Percentiles rank a stretch among this genome's conserved stretches.
phyloP scores from a whole-genome alignment of 2,888 invertebrate genomes.

The Calameuta filiformis region DNA sequence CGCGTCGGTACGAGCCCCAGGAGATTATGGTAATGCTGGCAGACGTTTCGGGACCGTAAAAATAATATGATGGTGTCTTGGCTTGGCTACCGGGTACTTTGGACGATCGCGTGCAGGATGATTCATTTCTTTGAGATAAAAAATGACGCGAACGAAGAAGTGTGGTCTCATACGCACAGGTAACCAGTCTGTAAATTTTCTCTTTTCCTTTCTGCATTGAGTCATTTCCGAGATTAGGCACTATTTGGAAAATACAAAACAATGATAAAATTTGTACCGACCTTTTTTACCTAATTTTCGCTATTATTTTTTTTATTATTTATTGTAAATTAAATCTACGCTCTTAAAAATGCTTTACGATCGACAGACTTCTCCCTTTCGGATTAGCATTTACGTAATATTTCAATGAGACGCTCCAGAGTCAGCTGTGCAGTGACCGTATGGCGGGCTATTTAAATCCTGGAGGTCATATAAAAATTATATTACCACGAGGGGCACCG shows the following conservation, averaged over 20 bases:
- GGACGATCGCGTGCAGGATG: slow-evolving; percentile 47
- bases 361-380: neutral
- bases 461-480: slow-evolving; percentile 37
- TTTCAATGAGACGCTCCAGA: neutral
- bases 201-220: neutral
- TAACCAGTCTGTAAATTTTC: neutral
- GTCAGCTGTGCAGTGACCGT: neutral
- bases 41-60: slow-evolving; percentile 61
- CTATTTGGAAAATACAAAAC: neutral
- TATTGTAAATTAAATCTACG: neutral
- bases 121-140: slow-evolving; percentile 45
- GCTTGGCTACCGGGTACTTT: slow-evolving; percentile 58
- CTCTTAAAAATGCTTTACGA: neutral
- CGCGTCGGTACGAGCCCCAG: slow-evolving; percentile 29
- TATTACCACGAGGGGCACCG: slow-evolving; percentile 25
- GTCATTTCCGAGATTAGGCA: neutral
- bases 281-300: neutral
- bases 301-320: neutral
- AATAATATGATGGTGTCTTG: slow-evolving; percentile 57
- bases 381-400: neutral
- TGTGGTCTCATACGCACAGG: neutral
- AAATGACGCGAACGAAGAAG: slow-evolving; percentile 22
- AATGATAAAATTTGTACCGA: neutral
- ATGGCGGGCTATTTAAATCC: slow-evolving; percentile 13
- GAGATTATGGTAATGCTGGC: slow-evolving; percentile 60